Conservation (phyloP, 2,113 vertebrate species). For the Grantiella picta region DNA sequence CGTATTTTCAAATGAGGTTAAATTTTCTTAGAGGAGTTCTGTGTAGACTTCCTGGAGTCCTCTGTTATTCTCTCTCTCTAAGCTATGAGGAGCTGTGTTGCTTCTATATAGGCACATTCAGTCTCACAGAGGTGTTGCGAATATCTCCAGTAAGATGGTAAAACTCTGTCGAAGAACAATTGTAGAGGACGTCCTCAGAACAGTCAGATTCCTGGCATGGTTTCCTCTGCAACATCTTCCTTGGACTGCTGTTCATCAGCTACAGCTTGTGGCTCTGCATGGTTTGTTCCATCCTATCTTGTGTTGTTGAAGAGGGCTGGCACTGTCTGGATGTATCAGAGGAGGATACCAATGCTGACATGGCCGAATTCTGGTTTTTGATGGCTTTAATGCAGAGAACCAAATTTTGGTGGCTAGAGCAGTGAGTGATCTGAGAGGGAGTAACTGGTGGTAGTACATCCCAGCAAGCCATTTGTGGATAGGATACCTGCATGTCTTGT, state of each 20-base stretch:
- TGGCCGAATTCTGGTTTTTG: neutral
- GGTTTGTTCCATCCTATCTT: neutral
- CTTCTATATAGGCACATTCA: accelerated
- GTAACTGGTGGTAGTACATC: neutral
- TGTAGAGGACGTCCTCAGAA: neutral
- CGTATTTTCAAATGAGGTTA: neutral
- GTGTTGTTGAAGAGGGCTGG: neutral
- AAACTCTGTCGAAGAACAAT: neutral
- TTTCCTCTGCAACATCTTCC: neutral
- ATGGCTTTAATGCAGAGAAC: neutral
- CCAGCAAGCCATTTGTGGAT: neutral
- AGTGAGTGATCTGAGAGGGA: neutral
- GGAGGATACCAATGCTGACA: accelerated
- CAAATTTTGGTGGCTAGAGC: neutral
- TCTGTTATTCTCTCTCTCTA: neutral
- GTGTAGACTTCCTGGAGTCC: neutral
- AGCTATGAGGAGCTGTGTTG: neutral
- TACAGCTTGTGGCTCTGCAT: neutral
- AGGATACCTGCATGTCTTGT: neutral
- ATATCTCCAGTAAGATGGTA: neutral
- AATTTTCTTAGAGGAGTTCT: neutral
- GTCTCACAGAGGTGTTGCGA: neutral
- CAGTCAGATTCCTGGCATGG: neutral
- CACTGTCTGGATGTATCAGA: neutral
- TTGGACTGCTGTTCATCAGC: neutral